Evolutionary conservation across 1,140 invertebrate genomes (phyloP).

Genomic region (Aphis craccivora): DNA sequence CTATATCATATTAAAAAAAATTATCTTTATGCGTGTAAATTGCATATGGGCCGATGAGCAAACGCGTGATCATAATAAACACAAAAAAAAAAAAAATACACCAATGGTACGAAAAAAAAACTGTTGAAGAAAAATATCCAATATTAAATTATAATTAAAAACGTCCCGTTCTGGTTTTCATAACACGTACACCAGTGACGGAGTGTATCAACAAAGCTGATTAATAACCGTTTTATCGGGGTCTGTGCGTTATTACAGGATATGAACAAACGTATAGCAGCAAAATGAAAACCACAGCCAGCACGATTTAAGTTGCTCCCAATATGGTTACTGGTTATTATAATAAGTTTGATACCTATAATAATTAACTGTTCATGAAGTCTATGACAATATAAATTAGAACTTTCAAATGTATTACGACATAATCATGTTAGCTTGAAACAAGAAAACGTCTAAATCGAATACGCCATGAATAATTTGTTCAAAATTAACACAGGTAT

Average conservation of each 20-base stretch:
- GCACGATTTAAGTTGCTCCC: background rate
- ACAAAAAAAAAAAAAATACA: background rate
- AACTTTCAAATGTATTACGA: background rate
- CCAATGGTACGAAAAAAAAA: background rate
- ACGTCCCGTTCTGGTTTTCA: slow-evolving; percentile 8
- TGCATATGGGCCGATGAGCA: background rate
- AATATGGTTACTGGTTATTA: background rate
- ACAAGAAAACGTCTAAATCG: background rate
- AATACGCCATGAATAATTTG: background rate
- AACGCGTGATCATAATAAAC: background rate
- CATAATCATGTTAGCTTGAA: background rate
- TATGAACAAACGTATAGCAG: background rate
- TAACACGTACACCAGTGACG: background rate
- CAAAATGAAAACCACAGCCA: background rate
- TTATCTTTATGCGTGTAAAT: slow-evolving; percentile 10
- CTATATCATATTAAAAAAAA: background rate
- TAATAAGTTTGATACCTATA: background rate
- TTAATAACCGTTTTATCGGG: slow-evolving; percentile 26
- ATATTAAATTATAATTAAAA: slow-evolving; percentile 27
- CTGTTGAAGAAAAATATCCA: slow-evolving; percentile 1
- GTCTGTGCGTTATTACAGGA: background rate
- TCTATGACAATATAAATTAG: no score
- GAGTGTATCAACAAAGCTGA: slow-evolving; percentile 23
- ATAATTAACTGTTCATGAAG: no score
- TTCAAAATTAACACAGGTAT: background rate